A percentile compares a stretch with the other conserved stretches of the same genome.
These are phyloP conservation scores for Oscheius sp. DNA, from an alignment of 2,888 invertebrate species.

Conservation along the genomic window DNA sequence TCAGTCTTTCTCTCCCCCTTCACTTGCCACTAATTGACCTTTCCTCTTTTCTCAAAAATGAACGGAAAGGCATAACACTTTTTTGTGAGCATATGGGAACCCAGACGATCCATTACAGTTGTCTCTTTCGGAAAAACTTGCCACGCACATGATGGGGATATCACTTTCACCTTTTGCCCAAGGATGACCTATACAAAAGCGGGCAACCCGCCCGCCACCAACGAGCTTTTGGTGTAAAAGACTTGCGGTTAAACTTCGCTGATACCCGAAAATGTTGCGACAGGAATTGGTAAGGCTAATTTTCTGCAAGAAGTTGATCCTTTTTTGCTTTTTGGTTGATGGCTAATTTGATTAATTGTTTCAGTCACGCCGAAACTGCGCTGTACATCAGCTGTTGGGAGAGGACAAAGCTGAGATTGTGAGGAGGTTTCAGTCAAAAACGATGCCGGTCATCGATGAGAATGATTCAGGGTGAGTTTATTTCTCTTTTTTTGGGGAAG, in stretches of 20 bases:
- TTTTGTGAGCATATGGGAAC: background rate
- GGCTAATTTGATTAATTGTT: slow-evolving; percentile 3
- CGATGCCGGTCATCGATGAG: slow-evolving; percentile 18
- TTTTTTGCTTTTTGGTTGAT: background rate
- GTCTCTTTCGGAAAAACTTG: background rate
- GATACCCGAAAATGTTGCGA: too few species aligned
- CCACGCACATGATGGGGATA: slow-evolving; percentile 3
- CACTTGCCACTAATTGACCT: background rate
- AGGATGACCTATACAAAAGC: too few species aligned
- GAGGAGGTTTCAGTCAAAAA: slow-evolving; percentile 36
- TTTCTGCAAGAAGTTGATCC: too few species aligned
- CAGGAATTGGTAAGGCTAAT: background rate
- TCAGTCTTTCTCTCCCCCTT: background rate
- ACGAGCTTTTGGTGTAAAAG: slow-evolving; percentile 7
- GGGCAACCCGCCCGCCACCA: too few species aligned
- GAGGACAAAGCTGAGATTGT: slow-evolving; percentile 46
- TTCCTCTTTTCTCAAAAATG: too few species aligned
- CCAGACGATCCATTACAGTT: background rate
- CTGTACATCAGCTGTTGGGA: slow-evolving; percentile 36
- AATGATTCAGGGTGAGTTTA: slow-evolving; percentile 8
- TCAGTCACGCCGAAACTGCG: slow-evolving; percentile 27
- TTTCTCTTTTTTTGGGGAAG: background rate
- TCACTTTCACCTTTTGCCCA: background rate
- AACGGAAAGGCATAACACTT: too few species aligned
- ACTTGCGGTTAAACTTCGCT: slow-evolving; percentile 22